Evolutionary conservation across 2,888 invertebrate genomes (phyloP).

Genomic region (Athetis lepigone): DNA sequence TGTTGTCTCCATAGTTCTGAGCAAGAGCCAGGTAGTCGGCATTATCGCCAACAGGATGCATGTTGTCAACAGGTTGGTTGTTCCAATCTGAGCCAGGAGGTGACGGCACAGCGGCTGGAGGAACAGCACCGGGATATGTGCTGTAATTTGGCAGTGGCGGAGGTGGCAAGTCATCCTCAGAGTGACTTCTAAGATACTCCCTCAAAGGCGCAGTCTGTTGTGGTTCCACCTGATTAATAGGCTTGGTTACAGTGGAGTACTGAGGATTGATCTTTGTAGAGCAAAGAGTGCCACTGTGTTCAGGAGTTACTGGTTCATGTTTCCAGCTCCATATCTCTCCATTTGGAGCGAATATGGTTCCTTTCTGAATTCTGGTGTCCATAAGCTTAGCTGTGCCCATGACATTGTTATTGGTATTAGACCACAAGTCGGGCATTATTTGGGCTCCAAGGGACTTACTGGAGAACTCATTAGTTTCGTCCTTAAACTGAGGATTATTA

Average conservation of each 20-base stretch:
- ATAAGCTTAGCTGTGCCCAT: conserved; percentile 82
- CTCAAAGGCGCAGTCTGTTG: conserved; percentile 85
- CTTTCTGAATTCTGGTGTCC: conserved; percentile 85
- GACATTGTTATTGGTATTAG: conserved; percentile 83
- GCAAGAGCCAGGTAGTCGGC: conserved; percentile 70
- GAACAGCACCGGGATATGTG: conserved; percentile 82
- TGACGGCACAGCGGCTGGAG: conserved; percentile 17
- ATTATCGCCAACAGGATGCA: conserved; percentile 66
- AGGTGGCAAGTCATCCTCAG: conserved; percentile 82
- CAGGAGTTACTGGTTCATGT: conserved; percentile 86
- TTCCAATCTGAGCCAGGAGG: conserved; percentile 69
- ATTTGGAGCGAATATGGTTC: conserved; percentile 88
- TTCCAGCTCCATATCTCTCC: conserved; percentile 90
- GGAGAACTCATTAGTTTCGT: conserved; percentile 89
- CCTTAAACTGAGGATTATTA: conserved; percentile 88
- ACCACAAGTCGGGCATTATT: conserved; percentile 84
- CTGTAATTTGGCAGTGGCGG: conserved; percentile 86
- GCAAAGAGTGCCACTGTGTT: conserved; percentile 85
- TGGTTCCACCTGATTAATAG: conserved; percentile 84
- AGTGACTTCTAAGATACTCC: conserved; percentile 81
- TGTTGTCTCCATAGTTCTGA: conserved; percentile 73
- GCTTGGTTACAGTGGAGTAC: conserved; percentile 84
- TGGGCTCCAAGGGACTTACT: conserved; percentile 86
- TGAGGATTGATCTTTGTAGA: conserved; percentile 88
- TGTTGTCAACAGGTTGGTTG: conserved; percentile 71